These are phyloP conservation scores for Calameuta idolon DNA, from an alignment of 2,888 invertebrate species.

Conservation along the genomic window DNA sequence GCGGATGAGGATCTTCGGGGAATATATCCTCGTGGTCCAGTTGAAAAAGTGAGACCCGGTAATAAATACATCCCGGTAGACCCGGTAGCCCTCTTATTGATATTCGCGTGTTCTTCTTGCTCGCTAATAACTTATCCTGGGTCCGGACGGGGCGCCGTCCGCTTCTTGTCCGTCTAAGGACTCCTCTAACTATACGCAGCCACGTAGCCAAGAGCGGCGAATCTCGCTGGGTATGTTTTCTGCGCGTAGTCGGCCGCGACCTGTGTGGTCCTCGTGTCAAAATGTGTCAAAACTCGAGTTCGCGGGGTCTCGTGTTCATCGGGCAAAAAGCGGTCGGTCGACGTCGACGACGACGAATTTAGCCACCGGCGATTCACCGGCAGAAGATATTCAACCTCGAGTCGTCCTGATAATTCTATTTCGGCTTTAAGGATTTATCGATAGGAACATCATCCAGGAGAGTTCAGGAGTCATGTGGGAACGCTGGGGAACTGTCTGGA, in stretches of 20 bases:
- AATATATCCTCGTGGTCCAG: not conserved
- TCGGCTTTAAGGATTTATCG: not conserved
- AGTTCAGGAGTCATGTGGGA: not conserved
- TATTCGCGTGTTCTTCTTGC: slow-evolving; percentile 50
- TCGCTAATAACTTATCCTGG: slow-evolving; percentile 63
- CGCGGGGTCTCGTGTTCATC: slow-evolving; percentile 36
- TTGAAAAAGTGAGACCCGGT: slow-evolving; percentile 44
- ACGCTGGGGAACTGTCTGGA: not conserved
- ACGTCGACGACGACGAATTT: slow-evolving; percentile 49
- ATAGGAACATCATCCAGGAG: not conserved
- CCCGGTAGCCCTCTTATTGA: slow-evolving; percentile 46
- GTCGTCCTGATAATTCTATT: not conserved
- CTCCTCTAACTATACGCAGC: slow-evolving; percentile 7
- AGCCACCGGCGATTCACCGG: slow-evolving; percentile 33
- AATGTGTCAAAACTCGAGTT: slow-evolving; percentile 66
- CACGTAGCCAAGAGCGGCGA: slow-evolving; percentile 3
- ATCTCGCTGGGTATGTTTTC: slow-evolving; percentile 50
- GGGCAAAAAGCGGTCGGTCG: slow-evolving; percentile 53
- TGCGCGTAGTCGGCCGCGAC: slow-evolving; percentile 47
- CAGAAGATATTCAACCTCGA: not conserved
- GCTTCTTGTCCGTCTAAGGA: slow-evolving; percentile 60
- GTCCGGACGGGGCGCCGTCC: slow-evolving; percentile 45
- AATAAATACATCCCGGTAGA: slow-evolving; percentile 49
- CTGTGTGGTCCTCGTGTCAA: slow-evolving; percentile 66
- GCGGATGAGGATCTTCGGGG: not conserved